A percentile compares a stretch with the other conserved stretches of the same genome.
Conservation (phyloP, 2,888 invertebrate species). For the Strigamia maritima region DNA sequence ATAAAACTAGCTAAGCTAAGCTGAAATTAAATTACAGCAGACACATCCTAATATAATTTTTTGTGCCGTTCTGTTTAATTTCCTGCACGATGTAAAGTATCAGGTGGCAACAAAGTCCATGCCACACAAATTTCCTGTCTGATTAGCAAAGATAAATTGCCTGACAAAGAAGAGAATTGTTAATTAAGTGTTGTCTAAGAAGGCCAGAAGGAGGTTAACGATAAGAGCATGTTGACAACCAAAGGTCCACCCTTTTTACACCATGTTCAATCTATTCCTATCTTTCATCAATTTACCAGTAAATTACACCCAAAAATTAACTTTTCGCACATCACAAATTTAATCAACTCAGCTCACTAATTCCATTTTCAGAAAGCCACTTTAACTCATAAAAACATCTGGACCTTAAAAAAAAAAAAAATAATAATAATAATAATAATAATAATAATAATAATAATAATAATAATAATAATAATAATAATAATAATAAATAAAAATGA, state of each 20-base stretch:
- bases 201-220: constrained; percentile 32
- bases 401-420: not conserved
- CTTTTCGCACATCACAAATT: not conserved
- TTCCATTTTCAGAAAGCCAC: not conserved
- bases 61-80: not conserved
- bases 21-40: not conserved
- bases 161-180: constrained; percentile 32
- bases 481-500: not conserved
- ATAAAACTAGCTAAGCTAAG: not conserved
- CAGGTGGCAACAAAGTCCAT: not conserved
- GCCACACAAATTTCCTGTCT: constrained; percentile 20
- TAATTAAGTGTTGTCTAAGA: constrained; percentile 32
- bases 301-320: constrained; percentile 2
- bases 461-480: not conserved
- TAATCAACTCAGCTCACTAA: not conserved
- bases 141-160: constrained; percentile 30
- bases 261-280: constrained; percentile 13
- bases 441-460: not conserved
- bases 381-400: not conserved
- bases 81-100: not conserved
- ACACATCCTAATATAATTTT: not conserved
- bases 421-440: not conserved
- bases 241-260: constrained; percentile 21
- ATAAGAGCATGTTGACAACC: constrained; percentile 28
- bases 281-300: not conserved